phyloP scores from a whole-genome alignment of 2,113 vertebrate genomes.

The Sceloporus undulatus region DNA sequence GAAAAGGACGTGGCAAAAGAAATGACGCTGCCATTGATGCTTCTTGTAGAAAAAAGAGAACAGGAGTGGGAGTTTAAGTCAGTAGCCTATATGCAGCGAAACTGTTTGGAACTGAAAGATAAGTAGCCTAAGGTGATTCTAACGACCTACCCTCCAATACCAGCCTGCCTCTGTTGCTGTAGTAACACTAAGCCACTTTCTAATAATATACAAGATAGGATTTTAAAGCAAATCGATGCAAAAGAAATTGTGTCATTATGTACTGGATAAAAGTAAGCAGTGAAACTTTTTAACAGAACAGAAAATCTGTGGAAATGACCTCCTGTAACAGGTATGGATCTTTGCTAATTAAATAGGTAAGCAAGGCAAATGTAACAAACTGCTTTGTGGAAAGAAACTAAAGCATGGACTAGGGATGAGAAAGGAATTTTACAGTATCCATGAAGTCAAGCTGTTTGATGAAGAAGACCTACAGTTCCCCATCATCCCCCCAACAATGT shows the following conservation, averaged over 20 bases:
- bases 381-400: background rate
- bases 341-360: conserved; percentile 11
- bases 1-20: background rate
- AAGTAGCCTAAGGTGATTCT: conserved; percentile 40
- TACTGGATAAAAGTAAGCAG: conserved; percentile 21
- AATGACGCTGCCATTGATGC: background rate
- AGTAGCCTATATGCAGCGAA: background rate
- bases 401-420: background rate
- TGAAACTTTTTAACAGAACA: conserved; percentile 6
- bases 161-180: conserved; percentile 46
- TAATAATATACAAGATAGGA: conserved; percentile 38
- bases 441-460: no score
- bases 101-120: conserved; percentile 24
- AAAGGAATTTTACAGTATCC: background rate
- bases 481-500: no score
- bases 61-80: background rate
- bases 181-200: conserved; percentile 51
- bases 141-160: conserved; percentile 19
- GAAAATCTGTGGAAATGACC: background rate
- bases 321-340: background rate
- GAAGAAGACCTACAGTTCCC: no score
- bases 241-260: conserved; percentile 21
- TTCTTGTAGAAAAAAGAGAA: background rate
- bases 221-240: conserved; percentile 48
- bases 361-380: conserved; percentile 8